Percentiles rank a stretch among this genome's conserved stretches.
Conservation (phyloP, 2,797 vertebrate species). For the Sebastes nivosus region DNA sequence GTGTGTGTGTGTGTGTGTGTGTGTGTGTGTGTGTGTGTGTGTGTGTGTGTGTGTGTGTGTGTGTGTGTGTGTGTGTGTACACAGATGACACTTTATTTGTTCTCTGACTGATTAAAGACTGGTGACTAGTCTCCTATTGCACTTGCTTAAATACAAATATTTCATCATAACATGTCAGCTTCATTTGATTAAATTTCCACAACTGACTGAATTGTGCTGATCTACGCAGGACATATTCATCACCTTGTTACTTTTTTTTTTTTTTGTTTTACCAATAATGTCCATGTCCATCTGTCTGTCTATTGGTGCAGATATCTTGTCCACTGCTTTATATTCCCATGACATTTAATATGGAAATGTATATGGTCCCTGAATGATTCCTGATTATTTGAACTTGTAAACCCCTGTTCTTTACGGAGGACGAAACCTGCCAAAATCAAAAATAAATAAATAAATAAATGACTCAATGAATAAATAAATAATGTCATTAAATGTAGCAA, state of each 20-base stretch:
- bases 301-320: not conserved
- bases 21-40: not conserved
- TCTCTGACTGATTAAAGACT: constrained; percentile 26
- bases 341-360: not conserved
- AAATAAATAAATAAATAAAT: not conserved
- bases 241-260: not conserved
- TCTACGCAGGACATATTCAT: not conserved
- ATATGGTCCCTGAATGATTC: not conserved
- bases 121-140: constrained; percentile 9
- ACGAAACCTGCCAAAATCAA: not conserved
- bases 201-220: not conserved
- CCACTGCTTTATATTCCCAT: not conserved
- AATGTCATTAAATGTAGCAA: no score
- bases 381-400: not conserved
- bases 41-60: not conserved
- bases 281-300: not conserved
- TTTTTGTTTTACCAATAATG: not conserved
- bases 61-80: not conserved
- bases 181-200: not conserved
- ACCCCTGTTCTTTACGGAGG: not conserved
- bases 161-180: not conserved
- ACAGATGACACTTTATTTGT: constrained; percentile 24
- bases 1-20: not conserved
- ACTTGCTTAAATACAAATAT: not conserved
- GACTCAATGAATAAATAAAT: no score